Percentiles rank a stretch among this genome's conserved stretches.
Conservation (phyloP, 1,140 invertebrate genomes). For the Apis cerana region DNA sequence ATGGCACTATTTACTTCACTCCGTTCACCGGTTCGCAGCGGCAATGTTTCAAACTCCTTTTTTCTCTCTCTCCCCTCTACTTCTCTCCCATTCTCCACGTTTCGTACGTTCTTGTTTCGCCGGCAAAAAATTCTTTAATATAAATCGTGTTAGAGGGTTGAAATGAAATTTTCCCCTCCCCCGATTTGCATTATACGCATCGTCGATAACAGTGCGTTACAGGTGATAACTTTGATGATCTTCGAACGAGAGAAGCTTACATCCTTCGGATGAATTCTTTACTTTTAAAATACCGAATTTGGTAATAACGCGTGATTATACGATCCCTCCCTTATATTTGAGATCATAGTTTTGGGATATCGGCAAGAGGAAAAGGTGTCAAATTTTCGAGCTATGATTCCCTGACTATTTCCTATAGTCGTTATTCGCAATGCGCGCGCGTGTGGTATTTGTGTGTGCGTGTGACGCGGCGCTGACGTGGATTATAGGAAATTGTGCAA, state of each 20-base stretch:
- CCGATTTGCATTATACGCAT: neutral
- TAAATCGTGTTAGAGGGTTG: slow-evolving; percentile 35
- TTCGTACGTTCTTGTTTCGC: slow-evolving; percentile 33
- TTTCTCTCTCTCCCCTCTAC: neutral
- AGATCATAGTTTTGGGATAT: slow-evolving; percentile 9
- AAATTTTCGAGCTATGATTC: slow-evolving; percentile 20
- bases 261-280: neutral
- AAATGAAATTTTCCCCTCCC: slow-evolving; percentile 21
- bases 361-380: neutral
- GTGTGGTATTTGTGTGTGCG: slow-evolving; percentile 1
- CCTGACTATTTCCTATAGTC: slow-evolving; percentile 25
- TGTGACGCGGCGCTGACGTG: slow-evolving; percentile 6
- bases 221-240: neutral
- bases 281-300: neutral
- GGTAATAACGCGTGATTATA: slow-evolving; percentile 1
- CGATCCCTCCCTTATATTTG: neutral
- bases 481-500: slow-evolving; percentile 30
- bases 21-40: slow-evolving; percentile 27
- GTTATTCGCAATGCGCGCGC: slow-evolving; percentile 18
- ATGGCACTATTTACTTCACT: slow-evolving; percentile 55
- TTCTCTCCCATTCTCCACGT: slow-evolving; percentile 20
- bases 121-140: slow-evolving; percentile 4
- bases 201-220: neutral
- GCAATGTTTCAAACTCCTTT: slow-evolving; percentile 43
- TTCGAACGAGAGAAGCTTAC: neutral